Evolutionary conservation across 2,888 invertebrate genomes (phyloP).

Genomic region (Agrochola litura): DNA sequence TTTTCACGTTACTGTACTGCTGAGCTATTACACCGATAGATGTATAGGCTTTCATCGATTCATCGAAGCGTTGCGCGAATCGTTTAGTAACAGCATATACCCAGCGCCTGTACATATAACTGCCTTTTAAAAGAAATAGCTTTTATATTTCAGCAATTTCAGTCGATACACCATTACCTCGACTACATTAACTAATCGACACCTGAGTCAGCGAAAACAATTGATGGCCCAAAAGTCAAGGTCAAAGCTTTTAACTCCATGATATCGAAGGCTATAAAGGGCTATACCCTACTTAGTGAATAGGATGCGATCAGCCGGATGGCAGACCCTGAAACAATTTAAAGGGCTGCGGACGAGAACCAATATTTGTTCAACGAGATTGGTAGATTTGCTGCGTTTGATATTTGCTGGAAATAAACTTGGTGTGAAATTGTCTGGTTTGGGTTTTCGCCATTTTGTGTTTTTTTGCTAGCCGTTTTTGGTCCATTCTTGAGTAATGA

Average conservation of each 20-base stretch:
- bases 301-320: constrained; percentile 38
- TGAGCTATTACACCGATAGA: not conserved
- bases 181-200: constrained; percentile 37
- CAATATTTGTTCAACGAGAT: constrained; percentile 61
- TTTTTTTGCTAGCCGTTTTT: constrained; percentile 5
- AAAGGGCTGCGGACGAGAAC: constrained; percentile 40
- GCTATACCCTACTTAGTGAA: constrained; percentile 38
- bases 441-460: constrained; percentile 1
- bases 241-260: constrained; percentile 54
- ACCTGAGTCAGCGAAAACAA: constrained; percentile 57
- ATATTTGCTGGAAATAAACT: constrained; percentile 54
- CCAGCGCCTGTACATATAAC: not conserved
- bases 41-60: constrained; percentile 33
- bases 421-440: constrained; percentile 28
- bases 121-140: constrained; percentile 28
- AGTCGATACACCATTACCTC: constrained; percentile 18
- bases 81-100: constrained; percentile 13
- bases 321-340: constrained; percentile 39
- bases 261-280: constrained; percentile 42
- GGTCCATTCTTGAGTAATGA: not conserved
- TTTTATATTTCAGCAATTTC: constrained; percentile 35
- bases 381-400: constrained; percentile 49
- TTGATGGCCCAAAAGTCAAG: constrained; percentile 53
- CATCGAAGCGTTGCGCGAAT: constrained; percentile 31
- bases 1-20: constrained; percentile 5